Percentiles rank a stretch among this genome's conserved stretches.
phyloP scores from a whole-genome alignment of 2,888 invertebrate species.

The Busseola fusca region DNA sequence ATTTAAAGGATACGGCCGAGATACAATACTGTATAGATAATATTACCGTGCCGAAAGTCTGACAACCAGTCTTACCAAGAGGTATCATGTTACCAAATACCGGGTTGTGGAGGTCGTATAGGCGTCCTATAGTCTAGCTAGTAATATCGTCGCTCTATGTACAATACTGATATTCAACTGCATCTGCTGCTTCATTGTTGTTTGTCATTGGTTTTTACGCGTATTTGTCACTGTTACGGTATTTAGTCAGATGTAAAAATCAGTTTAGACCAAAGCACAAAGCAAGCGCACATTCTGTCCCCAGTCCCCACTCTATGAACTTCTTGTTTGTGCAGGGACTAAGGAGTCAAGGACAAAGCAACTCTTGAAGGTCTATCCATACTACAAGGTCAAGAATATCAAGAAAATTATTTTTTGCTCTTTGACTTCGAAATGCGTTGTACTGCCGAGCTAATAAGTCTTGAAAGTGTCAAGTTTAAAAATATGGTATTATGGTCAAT shows the following conservation, averaged over 20 bases:
- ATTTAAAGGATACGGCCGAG: too few species aligned
- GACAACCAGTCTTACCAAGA: too few species aligned
- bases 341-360: too few species aligned
- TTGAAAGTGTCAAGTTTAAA: too few species aligned
- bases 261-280: not conserved
- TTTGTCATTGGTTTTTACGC: not conserved
- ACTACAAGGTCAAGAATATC: not conserved
- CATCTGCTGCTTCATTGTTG: too few species aligned
- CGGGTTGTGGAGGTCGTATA: too few species aligned
- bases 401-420: not conserved
- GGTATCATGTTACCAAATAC: too few species aligned
- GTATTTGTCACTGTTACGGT: not conserved
- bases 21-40: too few species aligned
- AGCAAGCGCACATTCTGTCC: not conserved
- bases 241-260: not conserved
- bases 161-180: too few species aligned
- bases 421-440: conserved; percentile 1
- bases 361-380: not conserved
- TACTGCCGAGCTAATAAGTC: not conserved
- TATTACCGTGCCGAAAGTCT: too few species aligned
- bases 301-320: not conserved
- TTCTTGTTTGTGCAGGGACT: not conserved
- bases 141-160: too few species aligned
- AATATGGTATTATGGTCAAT: not conserved
- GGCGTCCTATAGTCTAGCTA: too few species aligned